Evolutionary conservation across 1,140 invertebrate genomes (phyloP).

Genomic region (Hypothenemus hampei): DNA sequence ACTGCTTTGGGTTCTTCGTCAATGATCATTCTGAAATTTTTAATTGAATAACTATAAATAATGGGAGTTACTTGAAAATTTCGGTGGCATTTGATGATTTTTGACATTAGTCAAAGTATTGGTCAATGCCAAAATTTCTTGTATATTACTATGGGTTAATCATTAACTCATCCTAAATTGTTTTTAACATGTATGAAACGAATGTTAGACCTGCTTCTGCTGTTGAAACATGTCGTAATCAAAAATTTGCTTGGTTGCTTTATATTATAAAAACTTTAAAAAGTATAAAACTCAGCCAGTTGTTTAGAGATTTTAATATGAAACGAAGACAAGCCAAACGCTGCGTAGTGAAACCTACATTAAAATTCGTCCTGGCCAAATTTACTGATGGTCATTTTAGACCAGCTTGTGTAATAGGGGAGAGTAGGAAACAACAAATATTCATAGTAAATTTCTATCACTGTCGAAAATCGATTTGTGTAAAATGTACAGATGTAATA

Average conservation of each 20-base stretch:
- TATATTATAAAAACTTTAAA: conserved; percentile 21
- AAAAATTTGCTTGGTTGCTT: conserved; percentile 10
- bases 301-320: conserved; percentile 3
- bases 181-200: too few relatives aligned
- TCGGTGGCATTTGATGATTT: too few relatives aligned
- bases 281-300: conserved; percentile 20
- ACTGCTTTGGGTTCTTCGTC: conserved; percentile 20
- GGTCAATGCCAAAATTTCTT: too few relatives aligned
- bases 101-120: too few relatives aligned
- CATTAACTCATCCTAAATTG: too few relatives aligned
- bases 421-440: conserved; percentile 19
- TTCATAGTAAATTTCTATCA: conserved; percentile 28
- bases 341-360: conserved; percentile 19
- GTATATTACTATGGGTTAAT: too few relatives aligned
- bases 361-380: conserved; percentile 27
- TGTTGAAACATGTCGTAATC: neutral
- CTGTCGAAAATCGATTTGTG: conserved; percentile 18
- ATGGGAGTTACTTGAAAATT: too few relatives aligned
- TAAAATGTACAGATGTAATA: conserved; percentile 24
- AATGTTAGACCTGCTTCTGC: too few relatives aligned
- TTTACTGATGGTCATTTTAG: conserved; percentile 23
- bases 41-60: too few relatives aligned
- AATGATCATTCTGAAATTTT: conserved; percentile 19
- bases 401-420: conserved; percentile 17
- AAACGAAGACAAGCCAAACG: conserved; percentile 14